Base-by-base conservation (phyloP, 2,797 vertebrate genomes). In the Lagodon rhomboides region DNA sequence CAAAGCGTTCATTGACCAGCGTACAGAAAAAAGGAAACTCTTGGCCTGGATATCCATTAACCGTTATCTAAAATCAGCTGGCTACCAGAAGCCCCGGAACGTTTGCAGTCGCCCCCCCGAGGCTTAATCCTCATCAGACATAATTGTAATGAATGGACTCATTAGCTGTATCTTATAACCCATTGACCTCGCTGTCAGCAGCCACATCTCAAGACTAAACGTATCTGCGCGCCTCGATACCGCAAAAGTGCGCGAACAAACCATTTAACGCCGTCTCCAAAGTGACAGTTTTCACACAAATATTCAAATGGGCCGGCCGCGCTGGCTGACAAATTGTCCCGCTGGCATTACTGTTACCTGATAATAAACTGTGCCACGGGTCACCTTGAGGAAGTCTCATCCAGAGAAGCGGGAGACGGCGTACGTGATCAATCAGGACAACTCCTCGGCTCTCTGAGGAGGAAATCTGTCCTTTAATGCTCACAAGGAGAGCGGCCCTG, bases 391-490 rank as follows among this genome's bases (percentile, higher is more conserved):
- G 84, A 78, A 44, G 54, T 64, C 54, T 87, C 76, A 79, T 51
- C 13, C 68, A 67, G 53, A 77, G 60, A 70, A 70, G 62, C 62
- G 66, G 76, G 63, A 76, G 34, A 16, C 18, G 23, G 67, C 67
- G 77, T 63, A 51, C 74, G 71, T 83, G 81, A 92, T 94, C 89
- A 89, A 83, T 84, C 85, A 83, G 78, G 75, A 79, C 49, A 71
- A 65, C 43, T 60, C 54, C 55, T 74, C 59, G 0, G 27, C 69
- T 65, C 84, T 78, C 78, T 5, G 5, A 68, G 72, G 86, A 87
- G 55, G 30, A 75, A 72, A 81, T 73, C 67, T 78, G 71, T 67
- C 79, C 75, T 88, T 88, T 75, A 82, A 79, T 73, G 61, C 73
- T 63, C 71, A 68, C 72, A 89, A 89, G 72, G 81, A 91, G 76